These are phyloP conservation scores for Drosophila aff. DNA, from an alignment of 1,140 invertebrate species.

Conservation along the genomic window DNA sequence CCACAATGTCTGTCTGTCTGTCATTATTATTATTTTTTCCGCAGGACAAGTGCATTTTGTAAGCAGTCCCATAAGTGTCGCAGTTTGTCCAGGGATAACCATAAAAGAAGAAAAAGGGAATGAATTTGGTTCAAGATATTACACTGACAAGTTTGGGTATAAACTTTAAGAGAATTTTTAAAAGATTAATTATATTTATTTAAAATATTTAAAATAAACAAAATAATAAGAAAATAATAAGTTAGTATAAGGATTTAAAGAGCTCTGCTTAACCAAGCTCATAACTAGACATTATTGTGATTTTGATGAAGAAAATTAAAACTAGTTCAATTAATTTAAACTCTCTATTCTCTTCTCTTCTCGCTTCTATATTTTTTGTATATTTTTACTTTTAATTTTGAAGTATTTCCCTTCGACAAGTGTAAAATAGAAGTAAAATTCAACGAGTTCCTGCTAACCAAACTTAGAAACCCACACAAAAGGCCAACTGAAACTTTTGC, in stretches of 20 bases:
- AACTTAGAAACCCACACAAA: slow-evolving; percentile 54
- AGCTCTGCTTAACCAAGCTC: neutral
- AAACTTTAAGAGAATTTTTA: neutral
- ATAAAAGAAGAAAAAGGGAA: slow-evolving; percentile 27
- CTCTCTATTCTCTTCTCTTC: too few species aligned
- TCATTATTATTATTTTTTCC: slow-evolving; percentile 19
- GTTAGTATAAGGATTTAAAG: too few species aligned
- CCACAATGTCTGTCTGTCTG: slow-evolving; percentile 13
- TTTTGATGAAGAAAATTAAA: too few species aligned
- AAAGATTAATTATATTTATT: neutral
- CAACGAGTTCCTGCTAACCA: neutral
- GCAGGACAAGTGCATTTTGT: slow-evolving; percentile 51
- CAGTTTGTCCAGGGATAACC: slow-evolving; percentile 41
- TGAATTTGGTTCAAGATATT: slow-evolving; percentile 3
- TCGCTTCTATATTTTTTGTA: too few species aligned
- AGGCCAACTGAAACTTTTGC: slow-evolving; percentile 51
- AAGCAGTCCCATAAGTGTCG: slow-evolving; percentile 69
- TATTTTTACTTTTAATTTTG: too few species aligned
- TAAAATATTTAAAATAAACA: neutral
- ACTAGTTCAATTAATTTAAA: too few species aligned
- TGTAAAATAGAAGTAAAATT: slow-evolving; percentile 9
- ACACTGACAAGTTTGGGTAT: too few species aligned
- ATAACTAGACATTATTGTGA: too few species aligned
- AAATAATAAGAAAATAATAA: neutral
- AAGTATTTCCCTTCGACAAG: neutral